A percentile compares a stretch with the other conserved stretches of the same genome.
These are phyloP conservation scores for Synanthedon tipuliformis DNA, from an alignment of 2,888 invertebrate species.

Conservation along the genomic window DNA sequence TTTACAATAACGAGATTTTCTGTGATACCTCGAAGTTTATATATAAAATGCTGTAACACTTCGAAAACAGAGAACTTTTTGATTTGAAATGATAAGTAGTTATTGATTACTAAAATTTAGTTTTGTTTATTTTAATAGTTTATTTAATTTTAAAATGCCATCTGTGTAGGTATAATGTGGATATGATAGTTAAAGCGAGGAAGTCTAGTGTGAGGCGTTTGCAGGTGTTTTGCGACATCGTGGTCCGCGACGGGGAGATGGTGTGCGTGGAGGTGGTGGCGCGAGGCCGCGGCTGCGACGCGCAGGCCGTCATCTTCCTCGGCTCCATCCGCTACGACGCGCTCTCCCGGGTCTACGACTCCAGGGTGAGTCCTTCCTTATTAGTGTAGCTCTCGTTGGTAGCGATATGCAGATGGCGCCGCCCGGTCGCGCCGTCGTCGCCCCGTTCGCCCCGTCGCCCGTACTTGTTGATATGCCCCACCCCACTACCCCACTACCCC, in stretches of 20 bases:
- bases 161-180: no score
- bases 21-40: no score
- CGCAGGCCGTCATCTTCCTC: constrained; percentile 92
- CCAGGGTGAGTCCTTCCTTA: constrained; percentile 76
- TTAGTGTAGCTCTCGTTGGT: not conserved
- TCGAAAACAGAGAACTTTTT: no score
- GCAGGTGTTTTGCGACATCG: constrained; percentile 92
- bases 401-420: constrained; percentile 4
- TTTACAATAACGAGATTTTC: no score
- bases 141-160: no score
- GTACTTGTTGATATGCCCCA: constrained; percentile 16
- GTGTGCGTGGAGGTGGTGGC: constrained; percentile 98
- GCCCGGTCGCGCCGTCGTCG: constrained; percentile 10
- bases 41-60: no score
- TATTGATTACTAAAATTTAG: no score
- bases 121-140: no score
- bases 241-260: constrained; percentile 98
- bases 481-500: not conserved
- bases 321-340: constrained; percentile 98
- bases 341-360: constrained; percentile 95
- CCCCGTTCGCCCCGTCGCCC: constrained; percentile 7
- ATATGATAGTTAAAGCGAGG: no score
- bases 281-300: constrained; percentile 84
- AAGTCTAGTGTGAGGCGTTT: not conserved
- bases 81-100: no score